Conservation (phyloP, 2,113 vertebrate species). For the Plestiodon gilberti region DNA sequence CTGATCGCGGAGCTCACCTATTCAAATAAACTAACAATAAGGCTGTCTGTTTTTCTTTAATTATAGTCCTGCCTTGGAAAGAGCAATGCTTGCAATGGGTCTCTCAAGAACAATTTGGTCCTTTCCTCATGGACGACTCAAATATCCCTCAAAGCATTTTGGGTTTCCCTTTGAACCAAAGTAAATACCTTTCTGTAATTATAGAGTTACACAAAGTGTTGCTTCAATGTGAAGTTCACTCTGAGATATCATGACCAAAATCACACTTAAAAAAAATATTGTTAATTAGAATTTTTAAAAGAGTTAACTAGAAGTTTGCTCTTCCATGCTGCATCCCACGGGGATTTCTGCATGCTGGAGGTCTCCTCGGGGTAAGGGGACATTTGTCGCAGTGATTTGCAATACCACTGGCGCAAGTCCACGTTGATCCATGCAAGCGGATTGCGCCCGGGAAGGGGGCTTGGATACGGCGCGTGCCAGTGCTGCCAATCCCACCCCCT, state of each 20-base stretch:
- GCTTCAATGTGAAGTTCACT: background rate
- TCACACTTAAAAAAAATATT: background rate
- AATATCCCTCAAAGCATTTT: constrained; percentile 21
- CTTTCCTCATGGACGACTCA: constrained; percentile 41
- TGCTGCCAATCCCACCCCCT: no score
- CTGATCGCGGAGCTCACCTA: constrained; percentile 44
- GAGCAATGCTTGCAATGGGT: constrained; percentile 44
- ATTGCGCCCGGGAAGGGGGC: no score
- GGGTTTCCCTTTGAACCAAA: constrained; percentile 42
- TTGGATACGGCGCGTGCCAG: no score
- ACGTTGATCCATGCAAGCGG: no score
- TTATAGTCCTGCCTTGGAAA: constrained; percentile 63
- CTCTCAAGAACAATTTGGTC: constrained; percentile 21
- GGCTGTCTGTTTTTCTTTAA: constrained; percentile 66
- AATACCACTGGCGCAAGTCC: no score
- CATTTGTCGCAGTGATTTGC: no score
- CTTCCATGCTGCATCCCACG: background rate
- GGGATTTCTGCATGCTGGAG: no score
- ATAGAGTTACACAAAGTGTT: constrained; percentile 1
- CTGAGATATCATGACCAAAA: background rate
- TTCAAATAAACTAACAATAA: constrained; percentile 60
- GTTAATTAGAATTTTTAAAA: background rate
- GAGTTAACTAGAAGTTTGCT: background rate
- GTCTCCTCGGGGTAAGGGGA: no score
- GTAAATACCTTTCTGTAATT: background rate